These are phyloP conservation scores for Bombus cullumanus DNA, from an alignment of 1,140 invertebrate species.

Conservation along the genomic window DNA sequence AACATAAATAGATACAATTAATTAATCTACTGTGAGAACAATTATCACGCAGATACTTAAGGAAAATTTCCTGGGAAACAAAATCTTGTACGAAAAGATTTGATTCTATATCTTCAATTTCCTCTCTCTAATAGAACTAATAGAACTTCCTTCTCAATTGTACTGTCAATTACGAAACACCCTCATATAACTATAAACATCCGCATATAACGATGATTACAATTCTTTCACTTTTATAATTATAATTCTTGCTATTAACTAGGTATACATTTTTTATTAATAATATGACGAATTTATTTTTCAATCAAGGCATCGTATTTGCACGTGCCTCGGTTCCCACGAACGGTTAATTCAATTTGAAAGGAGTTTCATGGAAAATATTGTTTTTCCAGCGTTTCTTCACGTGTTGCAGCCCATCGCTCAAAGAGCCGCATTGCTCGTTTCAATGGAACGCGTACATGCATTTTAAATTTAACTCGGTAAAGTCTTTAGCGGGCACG, in stretches of 20 bases:
- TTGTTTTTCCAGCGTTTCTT: constrained; percentile 5
- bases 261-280: background rate
- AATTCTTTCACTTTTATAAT: background rate
- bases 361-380: background rate
- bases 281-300: background rate
- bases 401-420: background rate
- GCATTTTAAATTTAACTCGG: constrained; percentile 46
- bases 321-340: background rate
- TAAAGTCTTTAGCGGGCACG: constrained; percentile 38
- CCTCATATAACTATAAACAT: too few species aligned
- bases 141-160: too few species aligned
- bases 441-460: constrained; percentile 34
- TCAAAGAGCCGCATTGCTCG: constrained; percentile 13
- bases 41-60: too few species aligned
- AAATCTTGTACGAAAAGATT: too few species aligned
- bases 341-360: background rate
- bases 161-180: too few species aligned
- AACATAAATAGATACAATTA: too few species aligned
- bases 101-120: too few species aligned
- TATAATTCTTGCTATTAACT: background rate
- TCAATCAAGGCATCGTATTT: background rate
- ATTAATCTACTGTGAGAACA: too few species aligned
- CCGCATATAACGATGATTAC: too few species aligned
- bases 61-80: too few species aligned
- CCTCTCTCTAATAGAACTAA: too few species aligned